phyloP scores from a whole-genome alignment of 2,888 invertebrate species.

The Drosophila algonquin region DNA sequence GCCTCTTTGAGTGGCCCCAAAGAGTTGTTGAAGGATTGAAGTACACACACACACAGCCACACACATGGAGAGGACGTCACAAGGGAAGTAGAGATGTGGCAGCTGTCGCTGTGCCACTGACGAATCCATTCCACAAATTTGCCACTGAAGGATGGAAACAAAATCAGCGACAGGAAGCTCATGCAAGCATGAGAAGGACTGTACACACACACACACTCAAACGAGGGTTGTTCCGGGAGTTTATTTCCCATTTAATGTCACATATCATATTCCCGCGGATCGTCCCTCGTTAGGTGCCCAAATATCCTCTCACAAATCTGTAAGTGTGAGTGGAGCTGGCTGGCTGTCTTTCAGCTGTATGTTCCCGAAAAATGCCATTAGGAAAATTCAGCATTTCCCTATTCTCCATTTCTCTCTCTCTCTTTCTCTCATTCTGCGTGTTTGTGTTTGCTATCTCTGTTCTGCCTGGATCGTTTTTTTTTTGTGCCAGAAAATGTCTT shows the following conservation, averaged over 20 bases:
- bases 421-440: background rate
- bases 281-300: constrained; percentile 42
- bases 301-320: constrained; percentile 61
- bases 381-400: constrained; percentile 56
- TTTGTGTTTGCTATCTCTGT: background rate
- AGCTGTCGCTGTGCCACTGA: constrained; percentile 34
- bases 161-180: constrained; percentile 67
- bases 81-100: constrained; percentile 19
- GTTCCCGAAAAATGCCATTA: constrained; percentile 67
- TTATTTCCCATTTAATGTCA: background rate
- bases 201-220: constrained; percentile 9
- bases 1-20: constrained; percentile 14
- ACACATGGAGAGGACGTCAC: background rate
- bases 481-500: constrained; percentile 32
- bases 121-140: constrained; percentile 8
- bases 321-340: constrained; percentile 11
- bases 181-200: constrained; percentile 20
- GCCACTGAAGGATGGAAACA: constrained; percentile 45
- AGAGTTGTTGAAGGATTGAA: constrained; percentile 9
- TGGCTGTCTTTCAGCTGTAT: constrained; percentile 30
- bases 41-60: background rate
- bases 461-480: background rate
- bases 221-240: background rate
- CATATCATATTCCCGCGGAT: background rate
- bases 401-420: background rate